Percentiles rank a stretch among this genome's conserved stretches.
phyloP scores from a whole-genome alignment of 1,140 invertebrate genomes.

The Aphelenchoides avenae region DNA sequence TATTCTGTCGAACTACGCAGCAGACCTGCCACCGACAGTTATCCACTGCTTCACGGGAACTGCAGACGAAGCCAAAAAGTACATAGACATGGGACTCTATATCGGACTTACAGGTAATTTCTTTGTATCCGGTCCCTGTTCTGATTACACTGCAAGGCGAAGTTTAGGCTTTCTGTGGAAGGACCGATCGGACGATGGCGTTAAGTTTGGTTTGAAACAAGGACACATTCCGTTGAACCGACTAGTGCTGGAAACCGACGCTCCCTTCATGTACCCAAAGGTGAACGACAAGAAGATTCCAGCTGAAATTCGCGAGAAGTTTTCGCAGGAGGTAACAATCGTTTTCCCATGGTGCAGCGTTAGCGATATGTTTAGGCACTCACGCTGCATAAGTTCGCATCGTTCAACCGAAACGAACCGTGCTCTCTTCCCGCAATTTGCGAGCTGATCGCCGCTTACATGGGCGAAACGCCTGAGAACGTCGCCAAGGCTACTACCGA shows the following conservation, averaged over 20 bases:
- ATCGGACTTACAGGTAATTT: slow-evolving; percentile 73
- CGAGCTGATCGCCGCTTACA: slow-evolving; percentile 85
- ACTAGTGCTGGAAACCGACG: slow-evolving; percentile 82
- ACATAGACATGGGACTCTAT: slow-evolving; percentile 81
- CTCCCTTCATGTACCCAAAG: slow-evolving; percentile 92
- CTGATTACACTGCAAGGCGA: slow-evolving; percentile 7
- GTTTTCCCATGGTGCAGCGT: slow-evolving; percentile 17
- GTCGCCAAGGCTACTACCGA: slow-evolving; percentile 84
- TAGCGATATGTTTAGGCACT: slow-evolving; percentile 59
- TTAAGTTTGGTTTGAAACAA: slow-evolving; percentile 75
- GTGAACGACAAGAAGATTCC: slow-evolving; percentile 84
- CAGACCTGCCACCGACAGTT: slow-evolving; percentile 67
- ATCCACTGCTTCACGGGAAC: slow-evolving; percentile 89
- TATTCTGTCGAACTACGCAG: slow-evolving; percentile 50
- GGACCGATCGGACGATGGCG: slow-evolving; percentile 83
- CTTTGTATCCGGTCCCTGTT: not conserved
- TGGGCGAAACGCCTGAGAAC: slow-evolving; percentile 78
- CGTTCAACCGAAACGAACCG: slow-evolving; percentile 94
- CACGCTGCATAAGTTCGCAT: slow-evolving; percentile 70
- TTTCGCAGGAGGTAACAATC: slow-evolving; percentile 70
- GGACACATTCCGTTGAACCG: slow-evolving; percentile 75
- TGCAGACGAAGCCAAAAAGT: slow-evolving; percentile 74
- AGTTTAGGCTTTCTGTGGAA: slow-evolving; percentile 81
- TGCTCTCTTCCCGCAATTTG: slow-evolving; percentile 85
- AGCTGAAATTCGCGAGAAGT: slow-evolving; percentile 74